Evolutionary conservation across 2,113 vertebrate species (phyloP).

Genomic region (Mus pahari): DNA sequence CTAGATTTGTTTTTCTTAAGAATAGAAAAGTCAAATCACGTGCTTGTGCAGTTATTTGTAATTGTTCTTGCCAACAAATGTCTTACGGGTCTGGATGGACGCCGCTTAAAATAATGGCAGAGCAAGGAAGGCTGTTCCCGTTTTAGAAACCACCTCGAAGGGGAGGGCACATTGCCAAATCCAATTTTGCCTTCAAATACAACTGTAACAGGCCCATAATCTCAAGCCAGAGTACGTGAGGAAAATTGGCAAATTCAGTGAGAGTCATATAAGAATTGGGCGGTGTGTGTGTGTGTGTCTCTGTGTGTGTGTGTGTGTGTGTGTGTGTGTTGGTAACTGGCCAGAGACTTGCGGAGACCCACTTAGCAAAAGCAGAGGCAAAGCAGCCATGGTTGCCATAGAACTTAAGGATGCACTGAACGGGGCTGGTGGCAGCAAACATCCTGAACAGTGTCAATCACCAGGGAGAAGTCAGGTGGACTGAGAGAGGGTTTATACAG

Average conservation of each 20-base stretch:
- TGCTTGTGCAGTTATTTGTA: constrained; percentile 34
- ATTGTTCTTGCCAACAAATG: constrained; percentile 56
- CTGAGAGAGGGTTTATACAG: neutral
- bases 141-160: constrained; percentile 10
- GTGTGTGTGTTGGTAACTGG: neutral
- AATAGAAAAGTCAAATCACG: constrained; percentile 37
- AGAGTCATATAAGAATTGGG: neutral
- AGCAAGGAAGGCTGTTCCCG: neutral
- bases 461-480: neutral
- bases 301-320: neutral
- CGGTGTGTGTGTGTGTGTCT: neutral
- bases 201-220: neutral
- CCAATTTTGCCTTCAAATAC: neutral
- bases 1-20: constrained; percentile 59
- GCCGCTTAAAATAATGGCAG: constrained; percentile 8
- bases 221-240: neutral
- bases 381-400: neutral
- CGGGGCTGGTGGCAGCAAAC: neutral
- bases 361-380: neutral
- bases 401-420: neutral
- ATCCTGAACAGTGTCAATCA: neutral
- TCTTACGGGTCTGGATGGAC: neutral
- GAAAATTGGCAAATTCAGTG: neutral
- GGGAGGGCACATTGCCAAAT: neutral
- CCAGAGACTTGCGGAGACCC: neutral